A percentile compares a stretch with the other conserved stretches of the same genome.
phyloP scores from a whole-genome alignment of 2,888 invertebrate species.

The Cremastinae sp. region DNA sequence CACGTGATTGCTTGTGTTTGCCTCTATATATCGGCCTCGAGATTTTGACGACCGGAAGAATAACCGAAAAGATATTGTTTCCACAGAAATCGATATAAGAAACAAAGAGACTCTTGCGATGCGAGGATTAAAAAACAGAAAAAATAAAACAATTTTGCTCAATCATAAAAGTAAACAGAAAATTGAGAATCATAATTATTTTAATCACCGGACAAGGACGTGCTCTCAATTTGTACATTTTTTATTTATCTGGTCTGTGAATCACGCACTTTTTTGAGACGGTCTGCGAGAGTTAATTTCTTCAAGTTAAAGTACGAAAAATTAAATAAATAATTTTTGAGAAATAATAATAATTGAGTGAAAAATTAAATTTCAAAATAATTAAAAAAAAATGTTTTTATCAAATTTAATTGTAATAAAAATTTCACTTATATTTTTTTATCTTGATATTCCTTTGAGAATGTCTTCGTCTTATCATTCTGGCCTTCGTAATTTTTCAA shows the following conservation, averaged over 20 bases:
- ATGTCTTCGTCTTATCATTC: conserved; percentile 50
- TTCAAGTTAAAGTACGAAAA: too few relatives aligned
- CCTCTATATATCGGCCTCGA: conserved; percentile 35
- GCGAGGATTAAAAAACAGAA: background rate
- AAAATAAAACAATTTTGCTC: conserved; percentile 7
- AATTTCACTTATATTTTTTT: too few relatives aligned
- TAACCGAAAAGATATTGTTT: conserved; percentile 23
- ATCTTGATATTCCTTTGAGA: too few relatives aligned
- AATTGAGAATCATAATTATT: background rate
- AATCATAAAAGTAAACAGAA: too few relatives aligned
- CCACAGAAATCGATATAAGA: background rate
- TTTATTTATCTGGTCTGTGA: conserved; percentile 27
- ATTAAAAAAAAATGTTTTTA: too few relatives aligned
- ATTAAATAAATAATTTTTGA: too few relatives aligned
- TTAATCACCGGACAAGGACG: conserved; percentile 47
- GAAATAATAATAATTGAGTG: too few relatives aligned
- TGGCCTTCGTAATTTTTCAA: background rate
- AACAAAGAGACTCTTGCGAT: background rate
- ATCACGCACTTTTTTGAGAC: conserved; percentile 46
- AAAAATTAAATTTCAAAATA: too few relatives aligned
- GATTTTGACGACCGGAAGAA: conserved; percentile 27
- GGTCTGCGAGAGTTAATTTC: too few relatives aligned
- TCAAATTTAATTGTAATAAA: too few relatives aligned
- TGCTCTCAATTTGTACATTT: conserved; percentile 44
- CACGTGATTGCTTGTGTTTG: conserved; percentile 52